Evolutionary conservation across 2,113 vertebrate genomes (phyloP).

Genomic region (Mirounga angustirostris): DNA sequence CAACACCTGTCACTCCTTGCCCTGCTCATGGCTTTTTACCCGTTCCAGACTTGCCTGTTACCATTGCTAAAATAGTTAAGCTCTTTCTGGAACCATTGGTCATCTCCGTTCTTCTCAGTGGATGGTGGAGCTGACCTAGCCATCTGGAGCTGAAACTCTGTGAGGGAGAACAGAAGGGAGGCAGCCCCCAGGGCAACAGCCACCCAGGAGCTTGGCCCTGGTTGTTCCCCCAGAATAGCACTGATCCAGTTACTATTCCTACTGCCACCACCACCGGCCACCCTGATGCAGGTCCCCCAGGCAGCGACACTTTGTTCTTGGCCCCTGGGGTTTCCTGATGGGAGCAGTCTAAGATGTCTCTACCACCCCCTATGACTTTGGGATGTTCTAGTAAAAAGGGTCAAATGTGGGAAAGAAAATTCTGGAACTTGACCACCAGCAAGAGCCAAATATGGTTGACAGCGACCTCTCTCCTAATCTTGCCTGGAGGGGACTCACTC

Average conservation of each 20-base stretch:
- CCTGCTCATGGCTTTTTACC: slow-evolving; percentile 59
- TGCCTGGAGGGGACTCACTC: rapidly evolving
- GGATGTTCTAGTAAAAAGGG: not conserved
- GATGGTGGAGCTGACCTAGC: not conserved
- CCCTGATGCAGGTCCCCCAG: too few relatives aligned
- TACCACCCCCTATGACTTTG: too few relatives aligned
- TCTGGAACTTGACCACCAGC: not conserved
- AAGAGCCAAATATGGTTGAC: not conserved
- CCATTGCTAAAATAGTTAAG: slow-evolving; percentile 87
- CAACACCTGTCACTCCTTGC: not conserved
- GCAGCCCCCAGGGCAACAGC: not conserved
- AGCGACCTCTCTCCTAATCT: not conserved
- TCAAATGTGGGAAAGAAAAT: not conserved
- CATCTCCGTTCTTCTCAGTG: slow-evolving; percentile 14
- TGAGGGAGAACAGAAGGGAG: not conserved
- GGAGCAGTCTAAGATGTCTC: not conserved
- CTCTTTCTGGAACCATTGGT: slow-evolving; percentile 86
- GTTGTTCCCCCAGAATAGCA: rapidly evolving
- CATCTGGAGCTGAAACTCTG: not conserved
- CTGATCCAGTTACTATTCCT: not conserved
- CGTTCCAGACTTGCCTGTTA: slow-evolving; percentile 86
- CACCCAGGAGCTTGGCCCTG: not conserved
- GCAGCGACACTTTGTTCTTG: not conserved
- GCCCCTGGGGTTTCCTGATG: not conserved
- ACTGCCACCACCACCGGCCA: not conserved